phyloP scores from a whole-genome alignment of 1,140 invertebrate species.

The Calephelis nemesis region DNA sequence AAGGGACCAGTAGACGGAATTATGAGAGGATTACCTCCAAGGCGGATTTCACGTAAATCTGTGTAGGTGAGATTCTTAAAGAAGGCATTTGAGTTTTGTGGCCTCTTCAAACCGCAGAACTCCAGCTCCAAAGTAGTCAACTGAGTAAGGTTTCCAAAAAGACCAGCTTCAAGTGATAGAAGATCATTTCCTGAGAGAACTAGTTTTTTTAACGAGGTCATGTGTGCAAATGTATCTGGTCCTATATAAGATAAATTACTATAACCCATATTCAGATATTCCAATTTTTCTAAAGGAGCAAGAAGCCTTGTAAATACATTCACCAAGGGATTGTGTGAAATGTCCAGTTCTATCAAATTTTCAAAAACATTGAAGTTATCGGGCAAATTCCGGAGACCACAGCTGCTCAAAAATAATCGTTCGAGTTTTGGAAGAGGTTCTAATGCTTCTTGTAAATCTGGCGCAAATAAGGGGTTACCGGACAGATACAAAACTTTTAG shows the following conservation, averaged over 20 bases:
- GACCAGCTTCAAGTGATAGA: constrained; percentile 83
- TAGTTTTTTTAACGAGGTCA: constrained; percentile 83
- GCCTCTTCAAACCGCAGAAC: constrained; percentile 82
- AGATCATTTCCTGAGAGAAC: constrained; percentile 85
- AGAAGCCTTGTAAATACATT: constrained; percentile 84
- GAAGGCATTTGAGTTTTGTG: constrained; percentile 83
- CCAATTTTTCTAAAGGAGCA: constrained; percentile 83
- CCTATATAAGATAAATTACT: constrained; percentile 84
- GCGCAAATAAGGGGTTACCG: constrained; percentile 84
- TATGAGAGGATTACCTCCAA: constrained; percentile 84
- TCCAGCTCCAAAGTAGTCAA: constrained; percentile 84
- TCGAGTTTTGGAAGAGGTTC: constrained; percentile 83
- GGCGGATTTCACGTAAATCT: constrained; percentile 83
- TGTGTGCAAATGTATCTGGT: constrained; percentile 84
- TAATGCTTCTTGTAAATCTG: constrained; percentile 83
- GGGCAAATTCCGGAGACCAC: constrained; percentile 82
- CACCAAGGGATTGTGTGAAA: constrained; percentile 84
- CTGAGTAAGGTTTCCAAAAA: constrained; percentile 84
- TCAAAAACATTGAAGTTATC: constrained; percentile 84
- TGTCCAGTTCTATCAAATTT: constrained; percentile 83
- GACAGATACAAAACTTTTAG: constrained; percentile 83
- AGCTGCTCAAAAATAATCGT: constrained; percentile 84
- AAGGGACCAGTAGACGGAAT: constrained; percentile 80
- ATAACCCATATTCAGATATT: constrained; percentile 87
- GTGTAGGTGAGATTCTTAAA: constrained; percentile 83